A percentile compares a stretch with the other conserved stretches of the same genome.
Evolutionary conservation across 2,888 invertebrate species (phyloP).

Genomic region (Phoenoteleia sp.): DNA sequence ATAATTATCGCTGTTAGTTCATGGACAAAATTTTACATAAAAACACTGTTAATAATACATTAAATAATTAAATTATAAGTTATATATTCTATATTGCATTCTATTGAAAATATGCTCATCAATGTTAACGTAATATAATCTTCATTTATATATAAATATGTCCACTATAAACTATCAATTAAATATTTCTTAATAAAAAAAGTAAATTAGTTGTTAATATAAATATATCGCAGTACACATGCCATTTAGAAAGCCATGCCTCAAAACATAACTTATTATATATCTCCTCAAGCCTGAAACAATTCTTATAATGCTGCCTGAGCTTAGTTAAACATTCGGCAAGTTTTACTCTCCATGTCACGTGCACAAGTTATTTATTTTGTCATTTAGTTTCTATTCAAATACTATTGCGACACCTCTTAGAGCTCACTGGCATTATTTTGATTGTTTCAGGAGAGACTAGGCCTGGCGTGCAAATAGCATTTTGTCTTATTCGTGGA

Average conservation of each 20-base stretch:
- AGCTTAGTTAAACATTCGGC: constrained; percentile 81
- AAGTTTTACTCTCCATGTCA: constrained; percentile 68
- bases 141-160: no score
- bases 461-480: constrained; percentile 77
- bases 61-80: no score
- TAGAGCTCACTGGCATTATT: constrained; percentile 86
- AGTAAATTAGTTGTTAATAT: no score
- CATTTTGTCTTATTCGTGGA: constrained; percentile 38
- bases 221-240: no score
- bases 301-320: constrained; percentile 86
- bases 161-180: no score
- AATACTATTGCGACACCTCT: constrained; percentile 48
- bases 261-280: constrained; percentile 72
- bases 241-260: constrained; percentile 10
- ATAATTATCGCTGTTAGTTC: no score
- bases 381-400: constrained; percentile 48
- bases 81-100: no score
- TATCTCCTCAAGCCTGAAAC: constrained; percentile 84
- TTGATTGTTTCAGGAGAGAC: constrained; percentile 89
- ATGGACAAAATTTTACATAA: no score
- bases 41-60: no score
- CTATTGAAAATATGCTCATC: no score
- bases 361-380: constrained; percentile 67
- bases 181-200: no score
- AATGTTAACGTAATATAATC: no score